These are phyloP conservation scores for Diachasmimorpha longicaudata DNA, from an alignment of 1,140 invertebrate genomes.

Conservation along the genomic window DNA sequence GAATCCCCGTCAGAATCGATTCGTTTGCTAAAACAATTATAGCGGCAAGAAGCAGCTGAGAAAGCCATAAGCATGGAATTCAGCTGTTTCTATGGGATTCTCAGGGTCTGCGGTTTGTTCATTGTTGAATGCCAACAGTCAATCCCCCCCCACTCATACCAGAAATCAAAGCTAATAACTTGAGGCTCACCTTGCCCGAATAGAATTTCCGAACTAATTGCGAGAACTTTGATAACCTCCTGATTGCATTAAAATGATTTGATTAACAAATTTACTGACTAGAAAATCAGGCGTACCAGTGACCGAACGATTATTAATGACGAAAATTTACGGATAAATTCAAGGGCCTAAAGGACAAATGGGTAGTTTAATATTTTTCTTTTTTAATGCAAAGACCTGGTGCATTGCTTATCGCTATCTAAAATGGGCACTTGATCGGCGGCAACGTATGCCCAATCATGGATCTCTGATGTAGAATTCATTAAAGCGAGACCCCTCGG, in stretches of 20 bases:
- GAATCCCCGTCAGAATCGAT: not conserved
- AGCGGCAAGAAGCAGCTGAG: not conserved
- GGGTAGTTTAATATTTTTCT: too few relatives aligned
- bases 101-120: constrained; percentile 2
- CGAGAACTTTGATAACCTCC: not conserved
- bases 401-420: not conserved
- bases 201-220: not conserved
- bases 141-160: not conserved
- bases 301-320: too few relatives aligned
- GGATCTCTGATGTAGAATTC: constrained; percentile 14
- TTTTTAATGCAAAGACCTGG: not conserved
- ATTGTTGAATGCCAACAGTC: not conserved
- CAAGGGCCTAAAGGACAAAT: too few relatives aligned
- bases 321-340: too few relatives aligned
- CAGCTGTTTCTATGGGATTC: not conserved
- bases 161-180: not conserved
- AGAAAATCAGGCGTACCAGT: too few relatives aligned
- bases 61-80: not conserved
- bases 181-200: not conserved
- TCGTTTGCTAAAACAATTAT: not conserved
- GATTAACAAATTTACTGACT: not conserved
- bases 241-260: not conserved
- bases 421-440: not conserved
- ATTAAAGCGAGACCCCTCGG: not conserved
- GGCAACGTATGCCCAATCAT: constrained; percentile 24